Evolutionary conservation across 2,888 invertebrate species (phyloP), one percentile per base, ranked within the genome.

Genomic region (Meteorus cinctellus): DNA sequence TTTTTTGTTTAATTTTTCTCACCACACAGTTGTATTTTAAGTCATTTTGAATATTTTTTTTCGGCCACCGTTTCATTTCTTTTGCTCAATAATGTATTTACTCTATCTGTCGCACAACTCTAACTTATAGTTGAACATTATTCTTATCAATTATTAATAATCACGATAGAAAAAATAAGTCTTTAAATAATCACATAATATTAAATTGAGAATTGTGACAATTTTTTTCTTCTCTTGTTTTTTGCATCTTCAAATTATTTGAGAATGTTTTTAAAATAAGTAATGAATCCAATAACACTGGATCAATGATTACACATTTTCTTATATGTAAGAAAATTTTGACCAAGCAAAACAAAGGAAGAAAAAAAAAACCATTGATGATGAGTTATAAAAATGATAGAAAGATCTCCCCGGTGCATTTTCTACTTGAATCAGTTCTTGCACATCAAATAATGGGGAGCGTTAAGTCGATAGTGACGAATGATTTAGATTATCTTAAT

Each of bases 171-270:
- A 88, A 88, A 88, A 88, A 88, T 88, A 88, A 88, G 88, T 88
- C 88, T 88, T 88, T 86, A 88, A 88, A 88, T 88, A 88, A 88
- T 88, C 87, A 88, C 88, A 88, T 88, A 88, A 88, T 84, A 88
- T 86, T 86, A 83, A 81, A 55, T 83, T 85, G 85, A 87, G 86
- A 82, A 84, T 83, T 77, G 41, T 67, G 66, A 76, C 70, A 74
- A 16, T 72, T 66, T 36, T 31, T 66, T 48, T 66, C 8, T 75
- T 60, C 24, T 31, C 14, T n/a, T 60, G 14, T 34, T 69, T 59
- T 51, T 74, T 29, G 6, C 34, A 45, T 69, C 19, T 8, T 27
- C 55, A 55, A 55, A 8, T 55, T 55, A 8, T 19, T 55, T 8
- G 24, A 19, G 4, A 10, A 55, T 5, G n/a, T 19, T 41, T 36